Evolutionary conservation across 2,888 invertebrate species (phyloP).

Genomic region (Epsilonema sp.): DNA sequence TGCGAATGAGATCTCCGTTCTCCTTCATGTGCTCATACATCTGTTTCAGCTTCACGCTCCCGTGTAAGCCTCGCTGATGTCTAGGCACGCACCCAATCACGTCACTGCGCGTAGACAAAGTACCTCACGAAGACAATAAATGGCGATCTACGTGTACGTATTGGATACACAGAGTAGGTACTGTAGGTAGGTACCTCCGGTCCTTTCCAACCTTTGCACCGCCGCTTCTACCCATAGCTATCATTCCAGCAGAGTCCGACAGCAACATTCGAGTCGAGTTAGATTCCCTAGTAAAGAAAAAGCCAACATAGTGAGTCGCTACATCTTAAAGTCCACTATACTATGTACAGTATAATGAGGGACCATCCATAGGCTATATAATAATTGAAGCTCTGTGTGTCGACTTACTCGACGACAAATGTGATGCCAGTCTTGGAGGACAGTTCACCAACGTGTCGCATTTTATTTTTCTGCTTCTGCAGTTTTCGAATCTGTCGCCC

Average conservation of each 20-base stretch:
- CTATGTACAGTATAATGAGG: too few relatives aligned
- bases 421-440: constrained; percentile 17
- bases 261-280: constrained; percentile 23
- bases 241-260: constrained; percentile 24
- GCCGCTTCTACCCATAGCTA: constrained; percentile 13
- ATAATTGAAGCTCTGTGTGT: too few relatives aligned
- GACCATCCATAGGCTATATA: too few relatives aligned
- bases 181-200: neutral
- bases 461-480: constrained; percentile 9
- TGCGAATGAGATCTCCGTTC: constrained; percentile 62
- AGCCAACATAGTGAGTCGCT: too few relatives aligned
- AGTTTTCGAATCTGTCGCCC: constrained; percentile 1
- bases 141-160: too few relatives aligned
- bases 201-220: neutral
- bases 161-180: too few relatives aligned
- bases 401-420: constrained; percentile 21
- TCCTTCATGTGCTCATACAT: constrained; percentile 91
- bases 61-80: constrained; percentile 52
- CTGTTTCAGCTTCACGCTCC: constrained; percentile 68
- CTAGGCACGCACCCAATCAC: too few relatives aligned
- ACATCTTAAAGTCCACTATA: too few relatives aligned
- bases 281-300: too few relatives aligned
- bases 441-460: constrained; percentile 22
- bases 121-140: too few relatives aligned
- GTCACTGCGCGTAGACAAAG: too few relatives aligned